A percentile compares a stretch with the other conserved stretches of the same genome.
phyloP scores from a whole-genome alignment of 2,888 invertebrate species.

The Chydorus sphaericus region DNA sequence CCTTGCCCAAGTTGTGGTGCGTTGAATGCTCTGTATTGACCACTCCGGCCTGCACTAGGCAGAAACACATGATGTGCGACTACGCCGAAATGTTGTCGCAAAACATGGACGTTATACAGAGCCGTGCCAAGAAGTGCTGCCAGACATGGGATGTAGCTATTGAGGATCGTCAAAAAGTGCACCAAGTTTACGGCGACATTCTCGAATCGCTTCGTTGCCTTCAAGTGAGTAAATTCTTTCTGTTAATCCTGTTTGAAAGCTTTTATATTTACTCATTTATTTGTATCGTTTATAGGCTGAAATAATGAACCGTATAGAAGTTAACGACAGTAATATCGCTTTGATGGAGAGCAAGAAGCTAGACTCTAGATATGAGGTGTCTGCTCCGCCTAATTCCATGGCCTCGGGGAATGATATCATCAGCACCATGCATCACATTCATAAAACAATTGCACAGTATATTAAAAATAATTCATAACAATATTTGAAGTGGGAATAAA shows the following conservation, averaged over 20 bases:
- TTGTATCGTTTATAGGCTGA: background rate
- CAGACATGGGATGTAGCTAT: background rate
- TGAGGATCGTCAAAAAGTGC: background rate
- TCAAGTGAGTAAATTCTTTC: background rate
- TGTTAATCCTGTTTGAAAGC: background rate
- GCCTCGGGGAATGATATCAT: background rate
- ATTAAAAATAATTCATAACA: background rate
- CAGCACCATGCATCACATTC: background rate
- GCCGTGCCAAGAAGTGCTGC: background rate
- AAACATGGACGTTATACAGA: background rate
- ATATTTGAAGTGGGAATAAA: background rate
- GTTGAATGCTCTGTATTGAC: background rate
- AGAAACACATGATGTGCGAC: background rate
- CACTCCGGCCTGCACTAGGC: background rate
- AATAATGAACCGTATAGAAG: background rate
- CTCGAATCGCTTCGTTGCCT: background rate
- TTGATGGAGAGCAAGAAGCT: conserved; percentile 1
- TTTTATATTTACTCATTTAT: background rate
- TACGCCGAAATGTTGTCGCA: background rate
- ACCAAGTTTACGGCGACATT: background rate
- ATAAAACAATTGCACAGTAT: background rate
- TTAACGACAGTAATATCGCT: background rate
- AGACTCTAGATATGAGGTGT: background rate
- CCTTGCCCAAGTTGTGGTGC: no score
- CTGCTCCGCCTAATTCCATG: background rate